A percentile compares a stretch with the other conserved stretches of the same genome.
Evolutionary conservation across 1,140 invertebrate species (phyloP).

Genomic region (Trichonephila clavipes): DNA sequence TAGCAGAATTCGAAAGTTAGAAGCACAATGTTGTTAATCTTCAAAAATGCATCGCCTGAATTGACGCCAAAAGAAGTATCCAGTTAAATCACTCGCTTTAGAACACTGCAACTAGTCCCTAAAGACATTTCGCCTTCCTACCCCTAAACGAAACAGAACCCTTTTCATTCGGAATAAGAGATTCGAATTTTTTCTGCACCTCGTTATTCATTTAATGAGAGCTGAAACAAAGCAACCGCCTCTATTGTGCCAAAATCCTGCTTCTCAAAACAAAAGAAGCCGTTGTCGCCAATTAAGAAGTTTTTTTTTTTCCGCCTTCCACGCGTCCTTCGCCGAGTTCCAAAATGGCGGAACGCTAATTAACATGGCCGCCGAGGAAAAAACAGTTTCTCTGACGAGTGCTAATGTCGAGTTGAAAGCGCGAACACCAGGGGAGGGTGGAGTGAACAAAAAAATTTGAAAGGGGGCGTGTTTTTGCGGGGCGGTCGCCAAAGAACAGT

Average conservation of each 20-base stretch:
- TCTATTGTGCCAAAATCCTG: constrained; percentile 32
- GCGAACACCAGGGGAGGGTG: constrained; percentile 20
- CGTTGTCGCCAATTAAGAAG: constrained; percentile 64
- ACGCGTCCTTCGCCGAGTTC: constrained; percentile 9
- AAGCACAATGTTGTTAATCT: constrained; percentile 21
- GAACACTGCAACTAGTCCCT: not conserved
- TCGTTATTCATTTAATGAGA: constrained; percentile 53
- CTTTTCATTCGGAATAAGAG: constrained; percentile 24
- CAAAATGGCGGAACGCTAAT: constrained; percentile 5
- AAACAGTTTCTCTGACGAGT: constrained; percentile 49
- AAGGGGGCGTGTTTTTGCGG: constrained; percentile 63
- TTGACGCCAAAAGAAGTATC: constrained; percentile 6
- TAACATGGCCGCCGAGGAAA: constrained; percentile 17
- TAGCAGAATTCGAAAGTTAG: not conserved
- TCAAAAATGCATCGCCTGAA: constrained; percentile 9
- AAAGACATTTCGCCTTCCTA: not conserved
- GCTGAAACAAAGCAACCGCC: constrained; percentile 50
- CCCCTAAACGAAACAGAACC: not conserved
- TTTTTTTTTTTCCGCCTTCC: constrained; percentile 13
- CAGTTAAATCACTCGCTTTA: not conserved
- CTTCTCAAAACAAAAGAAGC: constrained; percentile 68
- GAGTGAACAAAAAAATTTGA: not conserved
- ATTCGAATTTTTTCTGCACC: not conserved
- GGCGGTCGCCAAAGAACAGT: constrained; percentile 42
- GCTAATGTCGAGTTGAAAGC: constrained; percentile 43